A percentile compares a stretch with the other conserved stretches of the same genome.
Evolutionary conservation across 2,113 vertebrate genomes (phyloP).

Genomic region (Amblyornis subalaris): DNA sequence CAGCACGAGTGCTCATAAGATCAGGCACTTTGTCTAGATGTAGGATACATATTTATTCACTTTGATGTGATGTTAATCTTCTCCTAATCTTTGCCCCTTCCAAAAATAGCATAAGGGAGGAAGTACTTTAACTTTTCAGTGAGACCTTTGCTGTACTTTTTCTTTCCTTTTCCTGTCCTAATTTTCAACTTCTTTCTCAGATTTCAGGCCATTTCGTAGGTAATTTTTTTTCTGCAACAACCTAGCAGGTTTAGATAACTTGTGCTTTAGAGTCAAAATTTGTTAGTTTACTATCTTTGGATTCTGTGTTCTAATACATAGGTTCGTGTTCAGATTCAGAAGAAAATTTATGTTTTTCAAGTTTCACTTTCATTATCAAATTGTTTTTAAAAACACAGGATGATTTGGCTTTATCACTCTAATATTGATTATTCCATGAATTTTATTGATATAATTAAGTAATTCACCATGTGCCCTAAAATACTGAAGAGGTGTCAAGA

Average conservation of each 20-base stretch:
- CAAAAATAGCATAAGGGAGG: background rate
- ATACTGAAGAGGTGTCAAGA: background rate
- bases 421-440: background rate
- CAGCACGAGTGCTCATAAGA: background rate
- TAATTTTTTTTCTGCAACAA: background rate
- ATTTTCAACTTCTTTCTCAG: background rate
- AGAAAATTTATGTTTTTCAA: background rate
- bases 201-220: background rate
- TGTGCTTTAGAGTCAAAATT: fast-evolving
- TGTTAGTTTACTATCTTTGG: background rate
- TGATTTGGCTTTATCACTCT: background rate
- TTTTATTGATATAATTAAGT: background rate
- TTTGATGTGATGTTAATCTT: background rate
- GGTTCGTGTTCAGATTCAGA: background rate
- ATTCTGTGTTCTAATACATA: fast-evolving
- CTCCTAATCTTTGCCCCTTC: background rate
- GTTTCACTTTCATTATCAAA: background rate
- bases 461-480: background rate
- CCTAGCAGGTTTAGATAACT: background rate
- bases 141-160: background rate
- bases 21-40: background rate
- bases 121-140: background rate
- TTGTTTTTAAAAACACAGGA: background rate
- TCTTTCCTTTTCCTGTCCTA: background rate
- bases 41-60: background rate